Evolutionary conservation across 2,888 invertebrate genomes (phyloP).

Genomic region (Leucophenga maculata): DNA sequence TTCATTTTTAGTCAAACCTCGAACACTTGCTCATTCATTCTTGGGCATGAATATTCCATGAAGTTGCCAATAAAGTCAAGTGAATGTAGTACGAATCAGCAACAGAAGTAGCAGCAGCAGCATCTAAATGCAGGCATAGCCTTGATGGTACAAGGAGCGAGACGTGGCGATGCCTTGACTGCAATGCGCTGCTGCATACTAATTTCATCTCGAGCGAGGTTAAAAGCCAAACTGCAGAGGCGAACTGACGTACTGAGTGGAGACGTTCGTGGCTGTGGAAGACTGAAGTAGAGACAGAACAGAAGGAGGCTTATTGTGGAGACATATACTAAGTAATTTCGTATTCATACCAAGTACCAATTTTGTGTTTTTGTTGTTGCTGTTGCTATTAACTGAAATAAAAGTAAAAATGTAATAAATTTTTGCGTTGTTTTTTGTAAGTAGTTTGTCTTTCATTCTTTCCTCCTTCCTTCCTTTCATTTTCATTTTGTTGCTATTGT

Average conservation of each 20-base stretch:
- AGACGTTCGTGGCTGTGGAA: neutral
- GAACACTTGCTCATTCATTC: slow-evolving; percentile 56
- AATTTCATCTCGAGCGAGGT: slow-evolving; percentile 43
- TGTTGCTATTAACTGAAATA: slow-evolving; percentile 61
- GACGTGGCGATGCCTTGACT: slow-evolving; percentile 40
- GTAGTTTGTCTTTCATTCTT: neutral
- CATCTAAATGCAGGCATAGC: slow-evolving; percentile 2
- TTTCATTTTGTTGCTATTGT: slow-evolving; percentile 21
- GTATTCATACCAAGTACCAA: slow-evolving; percentile 71
- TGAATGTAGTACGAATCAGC: slow-evolving; percentile 52
- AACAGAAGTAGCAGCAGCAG: slow-evolving; percentile 18
- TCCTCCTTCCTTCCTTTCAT: neutral
- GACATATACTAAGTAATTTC: slow-evolving; percentile 58
- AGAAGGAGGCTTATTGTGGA: neutral
- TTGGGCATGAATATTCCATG: slow-evolving; percentile 64
- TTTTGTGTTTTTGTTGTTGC: slow-evolving; percentile 45
- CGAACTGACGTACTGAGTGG: neutral
- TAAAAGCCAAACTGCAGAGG: neutral
- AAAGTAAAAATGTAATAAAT: slow-evolving; percentile 61
- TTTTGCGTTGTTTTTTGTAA: slow-evolving; percentile 1
- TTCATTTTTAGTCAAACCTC: slow-evolving; percentile 22
- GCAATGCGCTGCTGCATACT: slow-evolving; percentile 61
- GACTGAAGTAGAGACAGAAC: too few relatives aligned
- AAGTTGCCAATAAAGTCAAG: slow-evolving; percentile 68
- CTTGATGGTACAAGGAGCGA: neutral